phyloP scores from a whole-genome alignment of 2,888 invertebrate genomes.

The Ormyrus rosae region DNA sequence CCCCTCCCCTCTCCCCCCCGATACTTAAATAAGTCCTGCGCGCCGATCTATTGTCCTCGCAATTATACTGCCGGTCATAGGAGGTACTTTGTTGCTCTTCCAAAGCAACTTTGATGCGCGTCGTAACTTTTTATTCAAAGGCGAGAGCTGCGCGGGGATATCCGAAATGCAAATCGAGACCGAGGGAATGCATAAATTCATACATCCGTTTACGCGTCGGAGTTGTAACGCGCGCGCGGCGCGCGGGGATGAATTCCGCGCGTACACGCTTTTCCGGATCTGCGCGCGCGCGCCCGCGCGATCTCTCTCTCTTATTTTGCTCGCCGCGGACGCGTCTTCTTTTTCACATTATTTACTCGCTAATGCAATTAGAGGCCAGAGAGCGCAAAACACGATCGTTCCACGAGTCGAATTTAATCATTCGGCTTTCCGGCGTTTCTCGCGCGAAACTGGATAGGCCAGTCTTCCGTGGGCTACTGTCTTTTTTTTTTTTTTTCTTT shows the following conservation, averaged over 20 bases:
- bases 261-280: conserved; percentile 25
- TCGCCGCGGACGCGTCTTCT: neutral
- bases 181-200: conserved; percentile 55
- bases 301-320: neutral
- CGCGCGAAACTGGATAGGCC: conserved; percentile 40
- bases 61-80: conserved; percentile 55
- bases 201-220: conserved; percentile 49
- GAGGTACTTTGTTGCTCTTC: conserved; percentile 40
- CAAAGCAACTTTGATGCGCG: conserved; percentile 41
- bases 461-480: neutral
- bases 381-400: conserved; percentile 35
- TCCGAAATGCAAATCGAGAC: conserved; percentile 55
- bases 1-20: conserved; percentile 13
- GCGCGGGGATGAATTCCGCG: conserved; percentile 43
- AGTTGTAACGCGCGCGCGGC: conserved; percentile 31
- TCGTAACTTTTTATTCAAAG: conserved; percentile 56
- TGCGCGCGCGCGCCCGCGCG: neutral
- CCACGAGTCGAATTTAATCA: conserved; percentile 48
- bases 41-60: conserved; percentile 64
- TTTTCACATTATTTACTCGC: conserved; percentile 55
- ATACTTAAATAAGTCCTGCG: conserved; percentile 63
- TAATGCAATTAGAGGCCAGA: conserved; percentile 53
- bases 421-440: conserved; percentile 44
- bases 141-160: conserved; percentile 28
- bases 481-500: neutral